Conservation (phyloP, 2,113 vertebrate genomes). For the Rattus rattus region DNA sequence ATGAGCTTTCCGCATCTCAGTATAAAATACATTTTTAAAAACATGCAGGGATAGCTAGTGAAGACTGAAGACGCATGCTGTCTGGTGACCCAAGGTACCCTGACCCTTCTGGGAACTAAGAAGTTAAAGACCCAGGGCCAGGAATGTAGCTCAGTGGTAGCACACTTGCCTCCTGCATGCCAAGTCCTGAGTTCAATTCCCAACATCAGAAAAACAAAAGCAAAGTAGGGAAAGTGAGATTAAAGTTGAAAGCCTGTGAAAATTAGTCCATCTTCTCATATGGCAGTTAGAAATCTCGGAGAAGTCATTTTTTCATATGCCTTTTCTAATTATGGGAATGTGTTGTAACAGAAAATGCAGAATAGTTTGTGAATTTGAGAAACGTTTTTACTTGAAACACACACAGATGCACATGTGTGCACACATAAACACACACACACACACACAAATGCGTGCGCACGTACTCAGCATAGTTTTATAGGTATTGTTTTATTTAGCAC, state of each 20-base stretch:
- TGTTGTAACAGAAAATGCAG: neutral
- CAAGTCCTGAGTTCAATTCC: neutral
- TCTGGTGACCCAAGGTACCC: neutral
- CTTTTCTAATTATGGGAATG: conserved; percentile 32
- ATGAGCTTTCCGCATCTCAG: neutral
- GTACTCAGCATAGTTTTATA: neutral
- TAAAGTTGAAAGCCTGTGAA: neutral
- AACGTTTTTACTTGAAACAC: neutral
- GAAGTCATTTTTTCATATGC: neutral
- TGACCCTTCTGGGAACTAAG: neutral
- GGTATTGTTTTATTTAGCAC: neutral
- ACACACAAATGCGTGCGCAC: neutral
- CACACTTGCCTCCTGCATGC: neutral
- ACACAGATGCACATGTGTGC: neutral
- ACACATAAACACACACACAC: too few relatives aligned
- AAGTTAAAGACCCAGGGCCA: neutral
- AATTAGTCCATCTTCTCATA: neutral
- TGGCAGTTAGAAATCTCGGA: neutral
- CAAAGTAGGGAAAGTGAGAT: neutral
- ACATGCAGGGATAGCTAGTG: neutral
- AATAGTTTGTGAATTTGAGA: conserved; percentile 28
- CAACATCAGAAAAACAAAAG: neutral
- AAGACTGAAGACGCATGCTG: neutral
- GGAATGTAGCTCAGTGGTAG: neutral
- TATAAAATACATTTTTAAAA: neutral